Evolutionary conservation across 2,888 invertebrate genomes (phyloP).

Genomic region (Ornithoptera alexandrae): DNA sequence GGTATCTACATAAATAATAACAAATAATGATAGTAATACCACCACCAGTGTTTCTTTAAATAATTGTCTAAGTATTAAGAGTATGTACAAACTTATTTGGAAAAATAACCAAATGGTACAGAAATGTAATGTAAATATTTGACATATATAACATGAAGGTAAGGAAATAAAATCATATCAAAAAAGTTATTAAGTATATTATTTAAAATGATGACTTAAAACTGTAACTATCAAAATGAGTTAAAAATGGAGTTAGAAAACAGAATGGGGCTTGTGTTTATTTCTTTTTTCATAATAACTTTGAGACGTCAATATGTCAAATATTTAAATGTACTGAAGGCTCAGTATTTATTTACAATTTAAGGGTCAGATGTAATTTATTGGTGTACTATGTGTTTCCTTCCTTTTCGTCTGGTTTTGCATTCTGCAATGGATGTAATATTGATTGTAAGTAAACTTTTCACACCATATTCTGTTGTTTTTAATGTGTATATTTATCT

Average conservation of each 20-base stretch:
- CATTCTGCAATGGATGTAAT: constrained; percentile 77
- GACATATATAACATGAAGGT: constrained; percentile 21
- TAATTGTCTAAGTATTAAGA: constrained; percentile 15
- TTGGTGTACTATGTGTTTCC: constrained; percentile 68
- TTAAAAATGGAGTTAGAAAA: not conserved
- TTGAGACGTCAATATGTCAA: constrained; percentile 25
- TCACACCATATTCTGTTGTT: constrained; percentile 30
- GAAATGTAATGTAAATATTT: constrained; percentile 22
- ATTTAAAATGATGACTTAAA: no score
- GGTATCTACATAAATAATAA: constrained; percentile 11
- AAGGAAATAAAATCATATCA: no score
- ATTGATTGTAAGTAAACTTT: constrained; percentile 56
- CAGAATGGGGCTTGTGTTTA: constrained; percentile 14
- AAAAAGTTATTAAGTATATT: no score
- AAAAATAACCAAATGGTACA: constrained; percentile 18
- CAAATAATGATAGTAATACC: constrained; percentile 5
- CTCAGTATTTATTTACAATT: constrained; percentile 46
- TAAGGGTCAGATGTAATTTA: constrained; percentile 57
- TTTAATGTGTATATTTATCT: constrained; percentile 39
- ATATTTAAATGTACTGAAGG: constrained; percentile 35
- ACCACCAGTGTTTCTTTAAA: constrained; percentile 21
- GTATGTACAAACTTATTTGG: constrained; percentile 23
- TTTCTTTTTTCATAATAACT: constrained; percentile 28
- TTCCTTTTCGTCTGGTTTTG: constrained; percentile 70
- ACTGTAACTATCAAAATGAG: not conserved